A percentile compares a stretch with the other conserved stretches of the same genome.
Evolutionary conservation across 2,113 vertebrate genomes (phyloP).

Genomic region (Alouatta palliata): DNA sequence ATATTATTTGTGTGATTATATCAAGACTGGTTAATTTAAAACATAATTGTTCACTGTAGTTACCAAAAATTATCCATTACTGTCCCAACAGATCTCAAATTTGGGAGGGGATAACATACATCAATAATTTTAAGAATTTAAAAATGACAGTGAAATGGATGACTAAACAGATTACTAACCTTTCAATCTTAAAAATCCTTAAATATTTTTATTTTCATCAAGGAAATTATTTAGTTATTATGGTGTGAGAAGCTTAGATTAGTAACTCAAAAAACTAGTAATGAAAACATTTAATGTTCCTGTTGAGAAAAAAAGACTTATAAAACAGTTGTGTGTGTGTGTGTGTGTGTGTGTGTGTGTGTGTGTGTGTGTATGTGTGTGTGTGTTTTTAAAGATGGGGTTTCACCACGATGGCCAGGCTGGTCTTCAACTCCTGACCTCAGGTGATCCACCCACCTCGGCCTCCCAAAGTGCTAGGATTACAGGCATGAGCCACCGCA

Average conservation of each 20-base stretch:
- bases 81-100: neutral
- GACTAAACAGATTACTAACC: neutral
- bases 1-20: neutral
- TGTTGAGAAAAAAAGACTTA: constrained; percentile 15
- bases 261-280: neutral
- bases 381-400: too few relatives aligned
- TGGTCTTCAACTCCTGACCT: too few relatives aligned
- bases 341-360: too few relatives aligned
- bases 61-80: neutral
- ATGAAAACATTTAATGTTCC: neutral
- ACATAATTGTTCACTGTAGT: neutral
- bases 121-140: neutral
- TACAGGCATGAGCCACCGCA: too few relatives aligned
- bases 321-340: neutral
- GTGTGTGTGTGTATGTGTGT: too few relatives aligned
- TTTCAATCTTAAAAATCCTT: neutral
- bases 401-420: too few relatives aligned
- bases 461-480: too few relatives aligned
- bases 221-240: constrained; percentile 21
- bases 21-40: neutral
- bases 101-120: neutral
- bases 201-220: constrained; percentile 9
- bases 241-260: neutral
- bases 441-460: too few relatives aligned
- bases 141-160: neutral